phyloP scores from a whole-genome alignment of 2,113 vertebrate genomes.

The Litocranius walleri region DNA sequence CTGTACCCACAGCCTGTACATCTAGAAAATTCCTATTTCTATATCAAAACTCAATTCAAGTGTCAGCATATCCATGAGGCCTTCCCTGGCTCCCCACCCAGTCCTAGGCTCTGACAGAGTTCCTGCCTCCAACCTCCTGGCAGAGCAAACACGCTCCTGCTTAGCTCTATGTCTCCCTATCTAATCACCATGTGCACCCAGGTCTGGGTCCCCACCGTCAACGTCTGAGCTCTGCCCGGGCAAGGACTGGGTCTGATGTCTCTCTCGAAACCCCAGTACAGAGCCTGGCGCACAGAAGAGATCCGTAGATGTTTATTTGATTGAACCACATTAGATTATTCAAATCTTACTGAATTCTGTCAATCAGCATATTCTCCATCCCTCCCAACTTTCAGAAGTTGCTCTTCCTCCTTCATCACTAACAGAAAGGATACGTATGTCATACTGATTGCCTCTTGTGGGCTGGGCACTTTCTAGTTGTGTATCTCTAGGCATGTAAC shows the following conservation, averaged over 20 bases:
- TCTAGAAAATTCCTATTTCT: not conserved
- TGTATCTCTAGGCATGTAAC: not conserved
- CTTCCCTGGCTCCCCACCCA: not conserved
- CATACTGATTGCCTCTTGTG: not conserved
- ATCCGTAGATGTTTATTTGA: not conserved
- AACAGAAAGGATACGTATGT: not conserved
- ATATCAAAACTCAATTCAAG: not conserved
- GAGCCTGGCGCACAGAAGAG: not conserved
- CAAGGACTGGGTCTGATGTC: not conserved
- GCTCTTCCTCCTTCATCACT: not conserved
- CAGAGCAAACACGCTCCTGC: not conserved
- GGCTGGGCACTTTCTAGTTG: not conserved
- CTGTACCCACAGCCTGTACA: not conserved
- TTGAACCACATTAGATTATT: slow-evolving; percentile 15
- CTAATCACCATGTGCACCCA: not conserved
- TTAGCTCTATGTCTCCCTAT: not conserved
- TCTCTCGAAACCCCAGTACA: not conserved
- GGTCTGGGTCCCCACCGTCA: not conserved
- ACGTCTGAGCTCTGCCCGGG: rapidly evolving
- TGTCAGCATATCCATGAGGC: not conserved
- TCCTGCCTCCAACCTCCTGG: not conserved
- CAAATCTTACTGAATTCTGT: slow-evolving; percentile 21
- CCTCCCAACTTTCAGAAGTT: not conserved
- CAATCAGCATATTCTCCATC: not conserved
- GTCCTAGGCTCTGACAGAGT: not conserved